Percentiles rank a stretch among this genome's conserved stretches.
phyloP scores from a whole-genome alignment of 1,140 invertebrate species.

The Drosophila kikkawai region DNA sequence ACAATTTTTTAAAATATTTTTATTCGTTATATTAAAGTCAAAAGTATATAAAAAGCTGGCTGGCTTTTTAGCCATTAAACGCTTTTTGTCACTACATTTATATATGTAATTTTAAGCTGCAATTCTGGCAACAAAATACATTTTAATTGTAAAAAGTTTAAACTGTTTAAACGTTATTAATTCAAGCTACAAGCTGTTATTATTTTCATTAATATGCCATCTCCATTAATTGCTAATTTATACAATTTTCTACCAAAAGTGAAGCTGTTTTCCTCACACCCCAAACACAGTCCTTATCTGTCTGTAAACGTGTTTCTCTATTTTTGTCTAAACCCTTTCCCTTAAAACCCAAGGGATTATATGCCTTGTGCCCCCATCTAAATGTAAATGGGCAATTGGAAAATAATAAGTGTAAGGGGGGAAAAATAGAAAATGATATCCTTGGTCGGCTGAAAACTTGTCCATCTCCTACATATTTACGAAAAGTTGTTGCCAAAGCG shows the following conservation, averaged over 20 bases:
- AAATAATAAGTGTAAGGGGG: slow-evolving; percentile 31
- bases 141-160: neutral
- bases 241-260: neutral
- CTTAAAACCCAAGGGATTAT: slow-evolving; percentile 37
- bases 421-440: slow-evolving; percentile 36
- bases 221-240: neutral
- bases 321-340: slow-evolving; percentile 15
- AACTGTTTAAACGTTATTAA: too few relatives aligned
- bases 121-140: too few relatives aligned
- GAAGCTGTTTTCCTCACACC: neutral
- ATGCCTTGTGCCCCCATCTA: slow-evolving; percentile 59
- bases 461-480: slow-evolving; percentile 18
- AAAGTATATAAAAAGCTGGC: too few relatives aligned
- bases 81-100: too few relatives aligned
- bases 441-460: slow-evolving; percentile 17
- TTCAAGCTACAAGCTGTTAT: neutral
- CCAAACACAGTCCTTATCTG: neutral
- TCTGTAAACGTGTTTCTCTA: slow-evolving; percentile 11
- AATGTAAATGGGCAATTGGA: slow-evolving; percentile 76
- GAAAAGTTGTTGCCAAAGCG: slow-evolving; percentile 18
- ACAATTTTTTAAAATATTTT: too few relatives aligned
- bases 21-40: too few relatives aligned
- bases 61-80: too few relatives aligned
- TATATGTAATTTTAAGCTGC: neutral
- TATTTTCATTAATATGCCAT: too few relatives aligned